phyloP scores from a whole-genome alignment of 2,113 vertebrate species.

The Pheucticus melanocephalus region DNA sequence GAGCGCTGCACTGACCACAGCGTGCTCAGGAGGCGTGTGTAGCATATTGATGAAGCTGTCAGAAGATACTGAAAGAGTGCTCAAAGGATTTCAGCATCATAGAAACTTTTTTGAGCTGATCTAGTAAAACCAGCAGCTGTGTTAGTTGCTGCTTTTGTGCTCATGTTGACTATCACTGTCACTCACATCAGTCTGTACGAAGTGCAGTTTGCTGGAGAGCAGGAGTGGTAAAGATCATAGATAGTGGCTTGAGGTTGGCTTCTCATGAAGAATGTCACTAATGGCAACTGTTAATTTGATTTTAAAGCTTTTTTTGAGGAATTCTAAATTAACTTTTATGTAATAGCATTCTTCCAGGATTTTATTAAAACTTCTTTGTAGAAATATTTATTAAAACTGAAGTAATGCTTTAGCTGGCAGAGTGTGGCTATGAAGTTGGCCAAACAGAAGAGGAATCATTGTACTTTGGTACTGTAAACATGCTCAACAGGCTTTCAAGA shows the following conservation, averaged over 20 bases:
- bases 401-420: neutral
- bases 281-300: neutral
- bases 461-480: neutral
- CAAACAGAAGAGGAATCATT: neutral
- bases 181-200: neutral
- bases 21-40: fast-evolving
- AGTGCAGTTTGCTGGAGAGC: neutral
- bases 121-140: neutral
- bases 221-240: neutral
- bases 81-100: neutral
- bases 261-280: neutral
- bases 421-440: neutral
- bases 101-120: neutral
- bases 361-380: neutral
- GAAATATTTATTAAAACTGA: neutral
- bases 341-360: neutral
- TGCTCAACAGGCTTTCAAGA: neutral
- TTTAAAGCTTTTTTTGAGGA: neutral
- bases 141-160: neutral
- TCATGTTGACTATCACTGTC: neutral
- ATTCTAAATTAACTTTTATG: neutral
- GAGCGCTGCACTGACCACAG: neutral
- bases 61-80: neutral
- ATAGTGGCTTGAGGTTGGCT: neutral
- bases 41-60: neutral